Percentiles rank a stretch among this genome's conserved stretches.
These are phyloP conservation scores for Capreolus pygargus DNA, from an alignment of 2,113 vertebrate genomes.

Conservation along the genomic window DNA sequence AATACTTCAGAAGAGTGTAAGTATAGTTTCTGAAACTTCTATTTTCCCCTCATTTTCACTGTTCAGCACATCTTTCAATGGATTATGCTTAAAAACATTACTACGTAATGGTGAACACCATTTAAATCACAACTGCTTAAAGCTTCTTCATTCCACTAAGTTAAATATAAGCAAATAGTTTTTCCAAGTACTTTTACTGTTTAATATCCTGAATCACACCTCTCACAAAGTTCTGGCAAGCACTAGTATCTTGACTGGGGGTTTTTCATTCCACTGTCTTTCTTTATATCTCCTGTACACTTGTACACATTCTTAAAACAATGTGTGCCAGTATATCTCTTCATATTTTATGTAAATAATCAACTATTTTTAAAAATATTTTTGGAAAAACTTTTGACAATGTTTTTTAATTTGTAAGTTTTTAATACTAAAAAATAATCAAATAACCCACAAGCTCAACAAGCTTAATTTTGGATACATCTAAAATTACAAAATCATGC, in stretches of 20 bases:
- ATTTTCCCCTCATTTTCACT: not conserved
- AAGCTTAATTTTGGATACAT: not conserved
- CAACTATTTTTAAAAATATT: not conserved
- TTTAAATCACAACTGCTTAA: not conserved
- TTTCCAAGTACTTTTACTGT: not conserved
- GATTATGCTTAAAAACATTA: constrained; percentile 7
- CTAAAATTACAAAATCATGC: not conserved
- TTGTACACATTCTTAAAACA: not conserved
- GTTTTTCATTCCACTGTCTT: not conserved
- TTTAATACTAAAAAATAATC: constrained; percentile 1
- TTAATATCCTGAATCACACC: not conserved
- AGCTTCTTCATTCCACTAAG: not conserved
- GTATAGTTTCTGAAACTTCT: not conserved
- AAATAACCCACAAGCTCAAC: constrained; percentile 7
- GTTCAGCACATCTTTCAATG: not conserved
- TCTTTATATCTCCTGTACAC: not conserved
- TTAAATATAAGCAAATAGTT: constrained; percentile 1
- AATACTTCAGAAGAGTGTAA: not conserved
- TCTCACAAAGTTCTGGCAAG: not conserved
- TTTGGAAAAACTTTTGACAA: not conserved
- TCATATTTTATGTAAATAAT: not conserved
- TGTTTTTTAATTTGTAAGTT: not conserved
- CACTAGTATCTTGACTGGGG: not conserved
- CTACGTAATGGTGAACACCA: not conserved
- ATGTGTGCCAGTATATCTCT: not conserved